Percentiles rank a stretch among this genome's conserved stretches.
Evolutionary conservation across 2,797 vertebrate genomes (phyloP).

Genomic region (Sandelia bainsii): DNA sequence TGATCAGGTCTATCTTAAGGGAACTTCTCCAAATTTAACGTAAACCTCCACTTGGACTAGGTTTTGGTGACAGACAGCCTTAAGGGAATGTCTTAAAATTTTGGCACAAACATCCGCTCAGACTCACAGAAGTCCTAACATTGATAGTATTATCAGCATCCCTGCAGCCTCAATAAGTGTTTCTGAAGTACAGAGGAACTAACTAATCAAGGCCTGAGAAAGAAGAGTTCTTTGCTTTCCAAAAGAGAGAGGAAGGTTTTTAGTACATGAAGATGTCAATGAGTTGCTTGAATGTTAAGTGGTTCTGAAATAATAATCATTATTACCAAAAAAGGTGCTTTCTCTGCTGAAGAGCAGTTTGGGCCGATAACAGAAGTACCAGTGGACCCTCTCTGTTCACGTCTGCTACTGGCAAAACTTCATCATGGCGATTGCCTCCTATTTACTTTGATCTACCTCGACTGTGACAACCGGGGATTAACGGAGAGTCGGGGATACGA

Average conservation of each 20-base stretch:
- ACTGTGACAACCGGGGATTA: conserved; percentile 71
- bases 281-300: neutral
- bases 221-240: neutral
- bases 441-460: conserved; percentile 72
- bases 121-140: neutral
- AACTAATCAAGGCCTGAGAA: neutral
- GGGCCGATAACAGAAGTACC: conserved; percentile 32
- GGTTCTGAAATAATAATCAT: conserved; percentile 7
- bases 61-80: no score
- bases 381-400: conserved; percentile 33
- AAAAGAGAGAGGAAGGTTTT: neutral
- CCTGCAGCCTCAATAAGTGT: neutral
- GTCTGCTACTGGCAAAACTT: conserved; percentile 53
- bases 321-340: neutral
- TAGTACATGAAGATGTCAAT: neutral
- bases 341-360: conserved; percentile 29
- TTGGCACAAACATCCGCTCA: no score
- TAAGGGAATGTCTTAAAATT: no score
- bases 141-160: neutral
- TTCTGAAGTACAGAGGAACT: neutral
- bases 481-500: conserved; percentile 50
- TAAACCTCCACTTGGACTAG: no score
- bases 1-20: no score
- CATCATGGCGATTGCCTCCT: conserved; percentile 51
- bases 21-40: no score